A percentile compares a stretch with the other conserved stretches of the same genome.
Conservation (phyloP, 53 echinoderm and acorn worm species). For the Mesocentrotus franciscanus region DNA sequence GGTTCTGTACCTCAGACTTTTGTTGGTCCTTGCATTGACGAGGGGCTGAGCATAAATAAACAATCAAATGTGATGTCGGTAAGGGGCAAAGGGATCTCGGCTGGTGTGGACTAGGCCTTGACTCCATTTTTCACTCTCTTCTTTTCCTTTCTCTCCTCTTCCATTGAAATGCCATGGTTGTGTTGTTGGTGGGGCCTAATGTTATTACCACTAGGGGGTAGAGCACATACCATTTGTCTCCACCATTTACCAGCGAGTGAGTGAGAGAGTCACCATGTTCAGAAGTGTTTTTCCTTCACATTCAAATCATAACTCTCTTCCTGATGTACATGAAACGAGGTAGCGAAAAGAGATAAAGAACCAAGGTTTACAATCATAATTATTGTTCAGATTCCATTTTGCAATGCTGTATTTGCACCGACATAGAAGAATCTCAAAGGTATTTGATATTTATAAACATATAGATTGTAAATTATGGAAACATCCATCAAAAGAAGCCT, state of each 20-base stretch:
- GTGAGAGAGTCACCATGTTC: slow-evolving; percentile 34
- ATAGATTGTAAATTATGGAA: too few species aligned
- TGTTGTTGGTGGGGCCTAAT: slow-evolving; percentile 40
- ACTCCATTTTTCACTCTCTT: slow-evolving; percentile 39
- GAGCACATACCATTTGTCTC: slow-evolving; percentile 49
- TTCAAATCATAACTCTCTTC: not conserved
- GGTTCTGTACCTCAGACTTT: not conserved
- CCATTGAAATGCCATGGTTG: not conserved
- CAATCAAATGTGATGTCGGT: slow-evolving; percentile 55
- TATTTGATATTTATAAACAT: too few species aligned
- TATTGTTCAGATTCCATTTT: too few species aligned
- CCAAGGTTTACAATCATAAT: too few species aligned
- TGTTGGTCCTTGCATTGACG: slow-evolving; percentile 45
- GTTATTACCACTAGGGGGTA: slow-evolving; percentile 63
- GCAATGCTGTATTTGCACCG: too few species aligned
- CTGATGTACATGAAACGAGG: not conserved
- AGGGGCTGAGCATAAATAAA: slow-evolving; percentile 60
- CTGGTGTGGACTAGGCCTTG: slow-evolving; percentile 42
- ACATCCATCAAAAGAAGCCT: too few species aligned
- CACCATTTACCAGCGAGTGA: slow-evolving; percentile 29
- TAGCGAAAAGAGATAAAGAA: not conserved
- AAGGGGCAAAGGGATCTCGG: not conserved
- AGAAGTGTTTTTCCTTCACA: not conserved
- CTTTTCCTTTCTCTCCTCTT: not conserved
- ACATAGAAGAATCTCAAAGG: too few species aligned